Percentiles rank a stretch among this genome's conserved stretches.
Conservation (phyloP, 2,797 vertebrate species). For the Gobionotothen gibberifrons region DNA sequence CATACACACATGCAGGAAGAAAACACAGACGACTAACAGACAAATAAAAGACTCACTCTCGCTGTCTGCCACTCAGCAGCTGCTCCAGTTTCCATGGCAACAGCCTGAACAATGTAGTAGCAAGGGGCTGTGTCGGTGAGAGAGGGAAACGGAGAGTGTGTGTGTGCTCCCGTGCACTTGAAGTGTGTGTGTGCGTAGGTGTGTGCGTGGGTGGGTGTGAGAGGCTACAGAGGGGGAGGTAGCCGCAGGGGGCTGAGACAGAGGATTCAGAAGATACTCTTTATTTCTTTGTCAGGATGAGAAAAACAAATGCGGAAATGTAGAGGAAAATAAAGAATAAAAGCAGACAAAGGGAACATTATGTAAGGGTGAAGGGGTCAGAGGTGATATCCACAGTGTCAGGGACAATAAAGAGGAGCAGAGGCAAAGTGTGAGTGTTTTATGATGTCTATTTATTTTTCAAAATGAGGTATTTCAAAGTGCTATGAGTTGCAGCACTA, state of each 20-base stretch:
- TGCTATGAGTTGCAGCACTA: constrained; percentile 99
- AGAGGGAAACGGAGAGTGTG: constrained; percentile 66
- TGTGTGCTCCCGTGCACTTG: constrained; percentile 61
- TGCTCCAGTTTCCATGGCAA: constrained; percentile 93
- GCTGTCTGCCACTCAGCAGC: constrained; percentile 92
- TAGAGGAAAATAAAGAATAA: constrained; percentile 39
- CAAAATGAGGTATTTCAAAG: constrained; percentile 99
- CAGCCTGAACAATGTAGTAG: constrained; percentile 87
- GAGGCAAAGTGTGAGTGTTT: constrained; percentile 46
- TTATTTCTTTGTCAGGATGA: constrained; percentile 79
- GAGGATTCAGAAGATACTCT: constrained; percentile 74
- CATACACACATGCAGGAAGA: constrained; percentile 78
- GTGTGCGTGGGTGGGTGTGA: constrained; percentile 70
- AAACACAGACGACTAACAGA: constrained; percentile 81
- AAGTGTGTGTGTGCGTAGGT: constrained; percentile 56
- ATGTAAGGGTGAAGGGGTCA: neutral
- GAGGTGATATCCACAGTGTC: neutral
- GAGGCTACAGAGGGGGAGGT: constrained; percentile 73
- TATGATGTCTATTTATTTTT: constrained; percentile 98
- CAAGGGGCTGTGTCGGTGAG: constrained; percentile 74
- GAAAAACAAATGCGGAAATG: constrained; percentile 69
- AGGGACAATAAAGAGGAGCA: constrained; percentile 28
- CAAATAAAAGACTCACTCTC: constrained; percentile 82
- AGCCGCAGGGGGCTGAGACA: constrained; percentile 74
- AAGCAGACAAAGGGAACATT: constrained; percentile 9